These are phyloP conservation scores for Xerus rutilus DNA, from an alignment of 2,797 vertebrate genomes.

Conservation along the genomic window DNA sequence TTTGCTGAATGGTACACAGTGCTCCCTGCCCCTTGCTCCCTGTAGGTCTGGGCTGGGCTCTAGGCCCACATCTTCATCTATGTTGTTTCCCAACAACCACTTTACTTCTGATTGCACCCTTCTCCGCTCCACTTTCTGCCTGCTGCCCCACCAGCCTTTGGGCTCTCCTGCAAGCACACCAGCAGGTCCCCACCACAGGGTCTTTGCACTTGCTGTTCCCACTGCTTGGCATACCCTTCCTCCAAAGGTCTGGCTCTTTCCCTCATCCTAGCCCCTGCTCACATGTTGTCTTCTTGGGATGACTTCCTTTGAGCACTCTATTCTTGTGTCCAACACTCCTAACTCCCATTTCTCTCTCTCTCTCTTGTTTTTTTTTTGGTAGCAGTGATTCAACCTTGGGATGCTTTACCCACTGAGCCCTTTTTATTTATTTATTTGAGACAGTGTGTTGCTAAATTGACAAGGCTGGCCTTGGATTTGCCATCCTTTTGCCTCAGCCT, in stretches of 20 bases:
- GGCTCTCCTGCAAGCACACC: too few species aligned
- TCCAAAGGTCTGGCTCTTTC: not conserved
- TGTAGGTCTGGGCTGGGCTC: not conserved
- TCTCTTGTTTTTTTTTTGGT: too few species aligned
- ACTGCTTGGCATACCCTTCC: not conserved
- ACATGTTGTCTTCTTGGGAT: not conserved
- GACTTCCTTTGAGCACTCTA: not conserved
- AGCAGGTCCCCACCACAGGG: not conserved
- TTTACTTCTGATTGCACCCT: not conserved
- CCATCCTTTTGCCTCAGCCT: too few species aligned
- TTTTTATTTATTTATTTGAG: too few species aligned
- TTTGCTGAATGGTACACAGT: not conserved
- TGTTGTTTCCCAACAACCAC: not conserved
- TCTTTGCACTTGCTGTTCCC: not conserved
- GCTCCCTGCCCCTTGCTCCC: not conserved
- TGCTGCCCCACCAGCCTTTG: not conserved
- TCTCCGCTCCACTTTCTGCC: not conserved
- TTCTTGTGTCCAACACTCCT: not conserved
- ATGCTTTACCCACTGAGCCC: too few species aligned
- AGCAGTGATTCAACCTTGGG: too few species aligned
- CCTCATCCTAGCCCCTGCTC: not conserved
- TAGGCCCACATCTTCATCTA: not conserved
- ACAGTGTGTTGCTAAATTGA: too few species aligned
- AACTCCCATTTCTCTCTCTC: not conserved
- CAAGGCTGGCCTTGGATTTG: too few species aligned